Evolutionary conservation across 1,140 invertebrate species (phyloP).

Genomic region (Phocides pigmalion): DNA sequence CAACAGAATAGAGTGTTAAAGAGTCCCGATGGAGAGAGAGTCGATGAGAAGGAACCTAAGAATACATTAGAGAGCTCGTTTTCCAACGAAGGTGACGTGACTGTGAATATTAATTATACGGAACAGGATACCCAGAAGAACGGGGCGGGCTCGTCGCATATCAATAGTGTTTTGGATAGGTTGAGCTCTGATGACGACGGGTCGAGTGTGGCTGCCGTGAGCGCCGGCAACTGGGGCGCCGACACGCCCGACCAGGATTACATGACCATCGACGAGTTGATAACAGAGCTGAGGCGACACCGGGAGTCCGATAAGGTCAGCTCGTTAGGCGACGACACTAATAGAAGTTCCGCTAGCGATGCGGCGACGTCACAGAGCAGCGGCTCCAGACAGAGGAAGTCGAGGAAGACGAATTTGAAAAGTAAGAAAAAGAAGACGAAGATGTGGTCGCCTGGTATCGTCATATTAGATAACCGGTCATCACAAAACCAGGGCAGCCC

Average conservation of each 20-base stretch:
- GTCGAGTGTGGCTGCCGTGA: constrained; percentile 44
- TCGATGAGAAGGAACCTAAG: constrained; percentile 54
- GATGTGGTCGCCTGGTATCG: constrained; percentile 74
- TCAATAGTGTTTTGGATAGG: constrained; percentile 61
- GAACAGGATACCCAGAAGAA: constrained; percentile 67
- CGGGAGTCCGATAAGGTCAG: constrained; percentile 56
- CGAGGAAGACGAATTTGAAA: constrained; percentile 53
- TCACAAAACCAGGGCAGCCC: constrained; percentile 61
- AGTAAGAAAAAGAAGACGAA: constrained; percentile 69
- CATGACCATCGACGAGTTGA: constrained; percentile 64
- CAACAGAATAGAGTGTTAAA: constrained; percentile 76
- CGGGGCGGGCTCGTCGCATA: constrained; percentile 69
- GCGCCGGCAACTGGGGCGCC: constrained; percentile 47
- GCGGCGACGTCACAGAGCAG: constrained; percentile 52
- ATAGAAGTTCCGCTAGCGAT: constrained; percentile 38
- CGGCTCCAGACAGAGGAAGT: constrained; percentile 53
- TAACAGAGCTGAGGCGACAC: constrained; percentile 63
- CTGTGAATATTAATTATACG: constrained; percentile 72
- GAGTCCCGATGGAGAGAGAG: constrained; percentile 50
- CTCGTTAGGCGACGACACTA: constrained; percentile 56
- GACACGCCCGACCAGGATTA: constrained; percentile 55
- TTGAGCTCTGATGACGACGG: constrained; percentile 57
- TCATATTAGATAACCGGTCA: constrained; percentile 69
- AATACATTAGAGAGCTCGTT: constrained; percentile 70
- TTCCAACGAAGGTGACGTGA: constrained; percentile 59